Evolutionary conservation across 1,140 invertebrate genomes (phyloP).

Genomic region (Calliopsis andreniformis): DNA sequence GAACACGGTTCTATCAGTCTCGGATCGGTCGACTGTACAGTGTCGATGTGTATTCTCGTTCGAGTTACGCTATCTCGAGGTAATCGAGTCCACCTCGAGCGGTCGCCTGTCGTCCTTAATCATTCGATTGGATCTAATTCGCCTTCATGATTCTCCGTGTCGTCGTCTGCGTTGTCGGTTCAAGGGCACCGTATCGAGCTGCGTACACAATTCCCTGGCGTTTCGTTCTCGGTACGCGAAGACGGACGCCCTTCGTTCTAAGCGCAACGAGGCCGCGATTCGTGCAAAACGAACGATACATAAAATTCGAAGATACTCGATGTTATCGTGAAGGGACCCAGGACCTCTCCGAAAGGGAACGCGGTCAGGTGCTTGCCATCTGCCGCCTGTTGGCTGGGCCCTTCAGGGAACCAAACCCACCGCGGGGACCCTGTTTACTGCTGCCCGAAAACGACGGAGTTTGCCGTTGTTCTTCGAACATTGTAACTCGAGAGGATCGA

Average conservation of each 20-base stretch:
- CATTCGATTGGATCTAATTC: constrained; percentile 67
- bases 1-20: constrained; percentile 5
- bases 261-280: not conserved
- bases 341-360: constrained; percentile 26
- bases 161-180: constrained; percentile 55
- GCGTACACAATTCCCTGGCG: constrained; percentile 14
- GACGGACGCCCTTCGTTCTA: not conserved
- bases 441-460: constrained; percentile 15
- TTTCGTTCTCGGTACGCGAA: constrained; percentile 24
- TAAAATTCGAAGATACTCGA: constrained; percentile 29
- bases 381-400: constrained; percentile 47
- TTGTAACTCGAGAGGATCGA: constrained; percentile 31
- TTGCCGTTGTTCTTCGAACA: constrained; percentile 25
- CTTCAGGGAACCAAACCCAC: constrained; percentile 38
- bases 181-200: constrained; percentile 48
- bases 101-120: constrained; percentile 58
- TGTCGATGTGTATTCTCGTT: constrained; percentile 20
- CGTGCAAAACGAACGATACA: constrained; percentile 17
- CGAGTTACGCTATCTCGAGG: constrained; percentile 42
- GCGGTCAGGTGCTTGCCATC: constrained; percentile 62
- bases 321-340: constrained; percentile 22
- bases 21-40: constrained; percentile 39
- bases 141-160: constrained; percentile 56
- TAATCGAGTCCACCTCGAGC: constrained; percentile 56
- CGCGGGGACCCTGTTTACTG: constrained; percentile 29